Conservation (phyloP, 2,113 vertebrate species). For the Phocoena phocoena region DNA sequence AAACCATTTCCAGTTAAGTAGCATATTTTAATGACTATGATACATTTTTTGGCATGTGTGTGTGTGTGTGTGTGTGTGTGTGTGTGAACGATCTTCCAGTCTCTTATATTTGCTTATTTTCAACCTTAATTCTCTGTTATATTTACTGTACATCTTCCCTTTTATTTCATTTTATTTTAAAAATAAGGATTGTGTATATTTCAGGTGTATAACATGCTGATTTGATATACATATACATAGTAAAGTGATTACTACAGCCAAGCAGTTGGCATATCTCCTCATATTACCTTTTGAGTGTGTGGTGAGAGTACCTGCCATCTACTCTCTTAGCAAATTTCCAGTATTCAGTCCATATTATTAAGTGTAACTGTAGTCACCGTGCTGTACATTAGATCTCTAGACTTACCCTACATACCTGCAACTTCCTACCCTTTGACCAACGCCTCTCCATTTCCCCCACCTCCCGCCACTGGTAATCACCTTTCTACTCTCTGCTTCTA, state of each 20-base stretch:
- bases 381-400: neutral
- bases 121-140: neutral
- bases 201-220: neutral
- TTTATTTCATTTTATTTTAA: neutral
- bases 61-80: neutral
- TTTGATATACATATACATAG: neutral
- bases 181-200: neutral
- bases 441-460: neutral
- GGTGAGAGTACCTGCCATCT: neutral
- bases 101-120: neutral
- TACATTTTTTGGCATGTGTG: neutral
- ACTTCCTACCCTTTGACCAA: neutral
- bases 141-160: neutral
- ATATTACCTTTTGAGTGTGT: neutral
- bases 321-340: neutral
- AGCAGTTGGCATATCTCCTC: neutral
- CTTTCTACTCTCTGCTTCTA: neutral
- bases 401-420: neutral
- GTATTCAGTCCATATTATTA: neutral
- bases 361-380: neutral
- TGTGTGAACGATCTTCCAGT: neutral
- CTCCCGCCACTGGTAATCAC: neutral
- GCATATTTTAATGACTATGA: neutral
- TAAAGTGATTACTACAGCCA: neutral
- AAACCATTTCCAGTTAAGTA: neutral